Percentiles rank a stretch among this genome's conserved stretches.
Conservation (phyloP, 2,797 vertebrate species). For the Pangasius sanitwongsei region DNA sequence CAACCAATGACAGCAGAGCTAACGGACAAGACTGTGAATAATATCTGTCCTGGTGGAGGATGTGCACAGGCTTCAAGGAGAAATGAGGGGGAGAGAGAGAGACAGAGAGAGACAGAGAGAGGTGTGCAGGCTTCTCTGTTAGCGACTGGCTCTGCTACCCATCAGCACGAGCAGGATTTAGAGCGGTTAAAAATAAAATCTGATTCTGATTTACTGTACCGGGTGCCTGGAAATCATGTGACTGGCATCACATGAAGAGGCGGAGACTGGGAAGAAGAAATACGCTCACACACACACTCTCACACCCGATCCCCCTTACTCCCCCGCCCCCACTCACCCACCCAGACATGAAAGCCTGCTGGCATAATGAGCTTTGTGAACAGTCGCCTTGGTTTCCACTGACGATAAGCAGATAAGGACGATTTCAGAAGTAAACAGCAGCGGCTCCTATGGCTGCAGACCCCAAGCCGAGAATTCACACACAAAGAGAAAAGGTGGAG, state of each 20-base stretch:
- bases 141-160: slow-evolving; percentile 57
- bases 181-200: slow-evolving; percentile 79
- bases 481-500: slow-evolving; percentile 34
- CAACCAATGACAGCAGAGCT: slow-evolving; percentile 49
- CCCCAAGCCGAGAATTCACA: slow-evolving; percentile 14
- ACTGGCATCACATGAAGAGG: slow-evolving; percentile 77
- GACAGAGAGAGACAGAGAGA: slow-evolving; percentile 40
- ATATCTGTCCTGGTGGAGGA: slow-evolving; percentile 28
- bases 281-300: slow-evolving; percentile 2
- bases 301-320: not conserved
- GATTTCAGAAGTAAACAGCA: slow-evolving; percentile 70
- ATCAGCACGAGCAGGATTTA: slow-evolving; percentile 68
- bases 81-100: slow-evolving; percentile 21
- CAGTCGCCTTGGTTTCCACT: slow-evolving; percentile 75
- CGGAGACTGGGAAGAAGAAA: slow-evolving; percentile 20
- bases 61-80: slow-evolving; percentile 37
- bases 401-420: slow-evolving; percentile 74
- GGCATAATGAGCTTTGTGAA: slow-evolving; percentile 76
- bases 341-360: slow-evolving; percentile 53
- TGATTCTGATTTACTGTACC: slow-evolving; percentile 79
- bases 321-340: not conserved
- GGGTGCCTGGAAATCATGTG: slow-evolving; percentile 80
- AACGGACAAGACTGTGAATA: slow-evolving; percentile 55
- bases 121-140: slow-evolving; percentile 45
- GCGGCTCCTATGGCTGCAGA: slow-evolving; percentile 60